Conservation (phyloP, 2,888 invertebrate species). For the Silvanus unidentatus region DNA sequence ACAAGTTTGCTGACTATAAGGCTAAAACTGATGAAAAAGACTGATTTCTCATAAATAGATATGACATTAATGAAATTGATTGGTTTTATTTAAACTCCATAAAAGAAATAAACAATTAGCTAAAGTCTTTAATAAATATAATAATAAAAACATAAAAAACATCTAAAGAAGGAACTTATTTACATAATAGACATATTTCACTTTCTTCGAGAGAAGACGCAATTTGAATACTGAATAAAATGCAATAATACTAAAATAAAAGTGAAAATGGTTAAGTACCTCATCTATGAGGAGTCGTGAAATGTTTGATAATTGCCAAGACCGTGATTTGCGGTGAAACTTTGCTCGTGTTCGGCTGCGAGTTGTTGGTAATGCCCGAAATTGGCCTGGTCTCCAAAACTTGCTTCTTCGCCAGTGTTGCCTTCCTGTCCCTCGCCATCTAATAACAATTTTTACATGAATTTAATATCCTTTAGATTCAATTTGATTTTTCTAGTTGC, state of each 20-base stretch:
- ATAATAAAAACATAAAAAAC: background rate
- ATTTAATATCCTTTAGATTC: no score
- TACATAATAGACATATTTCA: background rate
- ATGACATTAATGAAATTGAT: constrained; percentile 13
- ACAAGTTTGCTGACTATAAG: constrained; percentile 32
- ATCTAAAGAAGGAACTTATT: background rate
- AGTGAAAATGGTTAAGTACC: background rate
- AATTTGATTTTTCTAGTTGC: no score
- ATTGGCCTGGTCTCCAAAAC: background rate
- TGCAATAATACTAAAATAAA: background rate
- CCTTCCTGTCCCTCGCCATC: background rate
- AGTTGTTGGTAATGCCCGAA: constrained; percentile 1
- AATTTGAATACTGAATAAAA: no score
- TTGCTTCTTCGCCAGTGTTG: background rate
- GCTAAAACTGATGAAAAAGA: constrained; percentile 43
- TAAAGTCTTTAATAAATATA: background rate
- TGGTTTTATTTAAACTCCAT: constrained; percentile 10
- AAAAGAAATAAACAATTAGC: background rate
- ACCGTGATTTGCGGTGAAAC: background rate
- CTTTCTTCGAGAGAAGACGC: no score
- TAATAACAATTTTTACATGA: no score
- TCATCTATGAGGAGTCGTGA: background rate
- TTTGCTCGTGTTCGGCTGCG: background rate
- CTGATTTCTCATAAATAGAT: constrained; percentile 42
- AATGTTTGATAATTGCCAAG: constrained; percentile 3